A percentile compares a stretch with the other conserved stretches of the same genome.
phyloP scores from a whole-genome alignment of 2,797 vertebrate genomes.

The Phataginus tricuspis region DNA sequence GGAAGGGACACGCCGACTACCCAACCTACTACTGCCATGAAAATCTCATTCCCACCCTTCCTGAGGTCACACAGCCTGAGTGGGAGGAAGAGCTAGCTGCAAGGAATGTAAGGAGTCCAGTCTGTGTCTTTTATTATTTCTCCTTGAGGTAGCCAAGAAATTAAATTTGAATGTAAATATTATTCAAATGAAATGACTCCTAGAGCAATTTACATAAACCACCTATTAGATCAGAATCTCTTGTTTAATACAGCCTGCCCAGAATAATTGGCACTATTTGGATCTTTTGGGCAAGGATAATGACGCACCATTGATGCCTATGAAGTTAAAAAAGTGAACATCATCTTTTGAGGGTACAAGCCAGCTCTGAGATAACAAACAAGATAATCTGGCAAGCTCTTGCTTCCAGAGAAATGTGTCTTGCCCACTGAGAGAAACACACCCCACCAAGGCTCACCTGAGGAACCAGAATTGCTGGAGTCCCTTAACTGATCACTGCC shows the following conservation, averaged over 20 bases:
- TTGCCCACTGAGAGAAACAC: background rate
- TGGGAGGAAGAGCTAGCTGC: background rate
- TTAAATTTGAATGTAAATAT: slow-evolving; percentile 33
- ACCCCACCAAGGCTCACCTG: background rate
- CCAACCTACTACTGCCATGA: too few relatives aligned
- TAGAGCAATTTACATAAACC: slow-evolving; percentile 15
- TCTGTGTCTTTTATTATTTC: background rate
- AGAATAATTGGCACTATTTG: background rate
- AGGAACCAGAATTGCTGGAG: background rate
- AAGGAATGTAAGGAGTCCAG: background rate
- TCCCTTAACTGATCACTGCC: background rate
- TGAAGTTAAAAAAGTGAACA: background rate
- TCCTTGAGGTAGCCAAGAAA: background rate
- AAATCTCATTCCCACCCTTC: background rate
- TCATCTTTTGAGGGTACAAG: background rate
- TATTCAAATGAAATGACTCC: slow-evolving; percentile 48
- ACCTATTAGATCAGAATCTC: background rate
- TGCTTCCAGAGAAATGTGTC: background rate
- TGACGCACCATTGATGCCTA: background rate
- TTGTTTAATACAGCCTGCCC: background rate
- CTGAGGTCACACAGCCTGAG: background rate
- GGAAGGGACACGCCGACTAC: background rate
- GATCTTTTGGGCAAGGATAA: background rate
- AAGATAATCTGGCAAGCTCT: background rate
- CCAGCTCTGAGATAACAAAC: background rate